Base-by-base conservation (phyloP, 2,797 vertebrate genomes). In the Tarsius wallacei region DNA sequence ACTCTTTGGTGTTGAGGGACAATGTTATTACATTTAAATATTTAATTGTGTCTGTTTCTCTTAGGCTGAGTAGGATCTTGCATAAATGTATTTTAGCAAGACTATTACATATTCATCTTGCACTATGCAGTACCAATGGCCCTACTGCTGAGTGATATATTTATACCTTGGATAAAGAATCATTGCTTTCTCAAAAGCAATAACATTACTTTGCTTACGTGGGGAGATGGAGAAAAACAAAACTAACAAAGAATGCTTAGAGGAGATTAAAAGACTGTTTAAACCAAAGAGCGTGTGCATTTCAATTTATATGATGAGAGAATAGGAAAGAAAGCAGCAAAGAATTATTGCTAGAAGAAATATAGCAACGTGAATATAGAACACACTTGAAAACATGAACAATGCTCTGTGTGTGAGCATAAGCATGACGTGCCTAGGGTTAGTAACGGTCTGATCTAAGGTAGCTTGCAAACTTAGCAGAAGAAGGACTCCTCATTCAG, bases 201-300 rank as follows among this genome's bases (percentile, higher is more conserved):
- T 85, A 89, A 91, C 74, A 94, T 93, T 31, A 87, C 59, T 96
- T 98, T 70, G 63, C 89, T 97, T 98, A 96, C 10, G 84, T 66
- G 64, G 53, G 9, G 24, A 85, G 64, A 96, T 1, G 0, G n/a
- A 86, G 53, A 91, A 96, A 95, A 89, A 78, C 91, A 55, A 97
- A 97, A 96, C 12, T 76, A 84, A 94, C 24, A 61, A 85, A 82
- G 3, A 84, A 33, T 87, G 33, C 51, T 97, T 68, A 93, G 31
- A 85, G 63, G 59, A 92, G 49, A 97, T 71, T 85, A 96, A 11
- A 51, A 77, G 12, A 82, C 16, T 89, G 42, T 96, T 98, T 88
- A 95, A 97, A 94, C 14, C 4, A 49, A 73, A 84, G 4, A 26
- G 1, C 13, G 57, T 24, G 12, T 73, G 70, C 59, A n/a, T 97